phyloP scores from a whole-genome alignment of 2,113 vertebrate genomes.

The Hiodon alosoides region DNA sequence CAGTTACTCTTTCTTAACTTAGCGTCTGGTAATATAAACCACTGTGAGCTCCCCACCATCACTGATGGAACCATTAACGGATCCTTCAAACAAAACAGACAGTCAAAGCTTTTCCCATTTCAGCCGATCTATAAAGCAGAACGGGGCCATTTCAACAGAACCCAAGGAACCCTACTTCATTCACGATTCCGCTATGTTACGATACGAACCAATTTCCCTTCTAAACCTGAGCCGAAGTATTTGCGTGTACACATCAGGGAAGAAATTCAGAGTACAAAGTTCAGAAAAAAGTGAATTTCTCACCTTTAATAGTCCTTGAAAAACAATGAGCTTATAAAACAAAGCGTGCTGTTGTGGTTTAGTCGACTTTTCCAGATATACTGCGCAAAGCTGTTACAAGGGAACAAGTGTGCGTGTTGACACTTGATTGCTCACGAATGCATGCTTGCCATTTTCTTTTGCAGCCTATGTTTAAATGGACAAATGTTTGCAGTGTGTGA shows the following conservation, averaged over 20 bases:
- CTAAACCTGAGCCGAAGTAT: background rate
- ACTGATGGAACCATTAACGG: background rate
- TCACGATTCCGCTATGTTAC: background rate
- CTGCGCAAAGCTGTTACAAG: conserved; percentile 26
- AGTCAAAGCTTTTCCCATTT: background rate
- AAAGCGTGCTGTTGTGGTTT: conserved; percentile 29
- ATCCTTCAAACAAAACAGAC: no score
- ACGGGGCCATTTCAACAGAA: background rate
- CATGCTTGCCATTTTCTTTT: background rate
- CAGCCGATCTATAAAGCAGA: background rate
- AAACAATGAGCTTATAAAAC: conserved; percentile 12
- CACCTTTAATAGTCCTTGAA: conserved; percentile 27
- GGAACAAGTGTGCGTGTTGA: conserved; percentile 27
- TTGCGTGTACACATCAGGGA: conserved; percentile 8
- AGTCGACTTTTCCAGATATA: conserved; percentile 21
- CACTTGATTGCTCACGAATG: conserved; percentile 30
- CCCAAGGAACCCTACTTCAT: background rate
- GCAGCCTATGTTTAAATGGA: background rate
- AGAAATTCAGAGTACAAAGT: conserved; percentile 1
- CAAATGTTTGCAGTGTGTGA: conserved; percentile 14
- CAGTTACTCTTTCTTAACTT: background rate
- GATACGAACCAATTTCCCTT: background rate
- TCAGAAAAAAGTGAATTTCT: conserved; percentile 29
- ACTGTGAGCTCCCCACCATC: background rate
- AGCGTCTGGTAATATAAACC: background rate